A percentile compares a stretch with the other conserved stretches of the same genome.
Evolutionary conservation across 2,888 invertebrate species (phyloP).

Genomic region (Cecidostiba fungosa): DNA sequence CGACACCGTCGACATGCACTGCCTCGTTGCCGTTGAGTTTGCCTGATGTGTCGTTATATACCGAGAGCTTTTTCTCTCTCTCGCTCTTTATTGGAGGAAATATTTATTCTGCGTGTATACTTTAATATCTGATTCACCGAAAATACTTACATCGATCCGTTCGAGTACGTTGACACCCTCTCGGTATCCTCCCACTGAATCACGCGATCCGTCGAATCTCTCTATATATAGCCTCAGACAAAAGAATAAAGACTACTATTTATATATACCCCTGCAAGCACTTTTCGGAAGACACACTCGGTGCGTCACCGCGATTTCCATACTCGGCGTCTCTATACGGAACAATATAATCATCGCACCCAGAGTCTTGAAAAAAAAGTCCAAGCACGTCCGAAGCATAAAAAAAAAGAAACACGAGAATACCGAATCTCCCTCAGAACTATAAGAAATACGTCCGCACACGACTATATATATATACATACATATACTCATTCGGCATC

Average conservation of each 20-base stretch:
- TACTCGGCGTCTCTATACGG: neutral
- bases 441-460: too few species aligned
- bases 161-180: conserved; percentile 3
- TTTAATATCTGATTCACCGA: too few species aligned
- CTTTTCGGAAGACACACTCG: neutral
- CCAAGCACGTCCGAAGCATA: neutral
- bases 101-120: neutral
- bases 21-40: neutral
- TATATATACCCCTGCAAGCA: neutral
- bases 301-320: conserved; percentile 5
- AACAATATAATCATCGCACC: too few species aligned
- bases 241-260: neutral
- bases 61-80: too few species aligned
- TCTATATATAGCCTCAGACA: neutral
- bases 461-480: too few species aligned
- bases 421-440: neutral
- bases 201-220: neutral
- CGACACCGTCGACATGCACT: neutral
- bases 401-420: neutral
- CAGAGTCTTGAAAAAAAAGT: neutral
- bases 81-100: neutral
- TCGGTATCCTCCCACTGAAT: neutral
- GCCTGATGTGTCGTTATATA: neutral
- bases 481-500: neutral
- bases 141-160: neutral